Base-by-base conservation (phyloP, 1,140 invertebrate genomes). In the Ylistrum balloti region DNA sequence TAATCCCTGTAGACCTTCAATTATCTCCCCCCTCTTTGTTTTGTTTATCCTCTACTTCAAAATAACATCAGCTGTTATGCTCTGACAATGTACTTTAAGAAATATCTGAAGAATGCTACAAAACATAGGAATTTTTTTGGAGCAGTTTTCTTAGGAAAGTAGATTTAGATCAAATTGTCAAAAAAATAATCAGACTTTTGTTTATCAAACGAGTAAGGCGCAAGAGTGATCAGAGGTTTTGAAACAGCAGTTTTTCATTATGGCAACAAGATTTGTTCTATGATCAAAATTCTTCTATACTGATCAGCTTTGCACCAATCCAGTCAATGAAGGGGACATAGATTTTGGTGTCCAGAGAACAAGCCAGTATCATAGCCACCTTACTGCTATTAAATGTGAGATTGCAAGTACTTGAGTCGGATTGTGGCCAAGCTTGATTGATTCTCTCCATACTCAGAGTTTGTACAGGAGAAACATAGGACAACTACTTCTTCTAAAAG, bases 251-350 rank as follows among this genome's bases (percentile, higher is more conserved):
- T 74, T 5, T 9, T 1, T n/a, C n/a, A 17, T 74, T 5, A 74
- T 28, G 56, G 22, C 56, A 74, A 74, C 41, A 74, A 11, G 56
- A 74, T 74, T 74, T n/a, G 56, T 74, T 5, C 22, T 5, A 74
- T 74, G 56, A 74, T 74, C 1, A 28, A 74, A n/a, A 28, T n/a
- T 28, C 56, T n/a, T 74, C 7, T 28, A 11, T 74, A n/a, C n/a
- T 74, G 56, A 74, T 74, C 56, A 3, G 56, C n/a, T 74, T 74
- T 28, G 22, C 56, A 7, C 56, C 28, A 5, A 74, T 74, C 56
- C 56, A 74, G 28, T 74, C 56, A 74, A 28, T 74, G n/a, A 74
- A 74, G 56, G 56, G 56, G 56, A 74, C 56, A 74, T 74, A 74
- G 56, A 74, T 74, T 74, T 74, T 22, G 56, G 56, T 74, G 22